phyloP scores from a whole-genome alignment of 2,888 invertebrate species.

The Campoletis raptor region DNA sequence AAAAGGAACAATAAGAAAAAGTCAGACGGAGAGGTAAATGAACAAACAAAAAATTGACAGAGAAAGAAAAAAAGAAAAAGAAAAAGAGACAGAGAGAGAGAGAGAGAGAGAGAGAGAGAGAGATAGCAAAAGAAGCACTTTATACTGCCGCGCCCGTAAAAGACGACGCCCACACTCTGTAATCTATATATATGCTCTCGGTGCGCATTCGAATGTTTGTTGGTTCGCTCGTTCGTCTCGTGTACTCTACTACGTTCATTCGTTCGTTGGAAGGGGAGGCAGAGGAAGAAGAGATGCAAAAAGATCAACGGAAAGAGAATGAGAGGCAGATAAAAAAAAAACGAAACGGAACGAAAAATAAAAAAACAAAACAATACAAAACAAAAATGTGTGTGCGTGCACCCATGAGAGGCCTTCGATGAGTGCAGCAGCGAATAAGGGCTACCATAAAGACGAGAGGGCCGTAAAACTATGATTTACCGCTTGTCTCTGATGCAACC shows the following conservation, averaged over 20 bases:
- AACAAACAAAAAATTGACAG: background rate
- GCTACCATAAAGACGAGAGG: conserved; percentile 78
- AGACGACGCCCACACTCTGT: conserved; percentile 77
- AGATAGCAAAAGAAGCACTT: conserved; percentile 75
- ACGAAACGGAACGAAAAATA: background rate
- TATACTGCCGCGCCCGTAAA: conserved; percentile 76
- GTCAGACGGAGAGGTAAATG: background rate
- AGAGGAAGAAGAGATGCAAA: conserved; percentile 46
- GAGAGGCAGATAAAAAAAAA: conserved; percentile 1
- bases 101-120: background rate
- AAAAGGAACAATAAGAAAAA: conserved; percentile 8
- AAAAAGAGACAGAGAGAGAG: conserved; percentile 5
- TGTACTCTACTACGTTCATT: conserved; percentile 48
- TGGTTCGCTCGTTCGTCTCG: conserved; percentile 48
- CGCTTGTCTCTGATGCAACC: conserved; percentile 82
- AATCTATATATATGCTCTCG: conserved; percentile 29
- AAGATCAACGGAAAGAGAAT: conserved; percentile 24
- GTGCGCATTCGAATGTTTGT: conserved; percentile 47
- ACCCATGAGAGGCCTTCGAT: conserved; percentile 72
- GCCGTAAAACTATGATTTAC: conserved; percentile 84
- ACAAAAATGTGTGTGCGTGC: conserved; percentile 52
- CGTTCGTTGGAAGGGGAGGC: conserved; percentile 26
- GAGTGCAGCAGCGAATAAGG: conserved; percentile 77
- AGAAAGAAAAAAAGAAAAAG: background rate
- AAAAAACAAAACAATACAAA: conserved; percentile 27